Base-by-base conservation (phyloP, 1,140 invertebrate species). In the Liolophura sinensis region DNA sequence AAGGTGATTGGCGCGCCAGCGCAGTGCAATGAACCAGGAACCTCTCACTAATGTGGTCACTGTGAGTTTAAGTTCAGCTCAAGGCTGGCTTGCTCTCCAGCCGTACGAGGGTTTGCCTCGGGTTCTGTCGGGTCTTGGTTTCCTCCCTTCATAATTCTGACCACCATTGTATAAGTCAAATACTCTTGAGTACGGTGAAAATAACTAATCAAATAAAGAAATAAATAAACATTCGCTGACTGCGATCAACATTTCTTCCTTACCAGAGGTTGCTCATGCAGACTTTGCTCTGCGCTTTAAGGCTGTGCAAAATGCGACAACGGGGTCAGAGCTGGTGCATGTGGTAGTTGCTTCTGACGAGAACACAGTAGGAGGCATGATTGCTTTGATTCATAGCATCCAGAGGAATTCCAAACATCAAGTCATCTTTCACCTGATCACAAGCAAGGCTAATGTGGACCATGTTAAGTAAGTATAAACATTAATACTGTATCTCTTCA, bases 301-400 rank as follows among this genome's bases (percentile, higher is more conserved):
- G 51, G n/a, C 18, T 3, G 3, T 54, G 3, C 51, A 54, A 9
- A 40, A 40, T 40, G 31, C 31, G 31, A 40, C 31, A 40, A 40
- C 31, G 31, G 31, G 60, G 20, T 63, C 54, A 4, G 62, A 78
- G 27, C 54, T 69, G 0, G 58, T 79, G 22, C 79, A 79, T 73
- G 77, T 81, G 18, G 73, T 73, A 61, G 75, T 82, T 0, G 72
- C 77, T 25, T 77, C 78, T 15, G 80, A 81, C 55, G 66, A 73
- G 40, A 73, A 75, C 46, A 78, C 74, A 11, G n/a, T 84, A 20
- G 82, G 81, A 62, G 83, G 83, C 18, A 77, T 83, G 68, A 69
- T 84, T 12, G 76, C 80, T 6, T 64, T 81, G 3, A 74, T 84
- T 48, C 84, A 84, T 74, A 84, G 83, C 62, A 78, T 84, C 27